A percentile compares a stretch with the other conserved stretches of the same genome.
These are phyloP conservation scores for Ornithorhynchus anatinus DNA, from an alignment of 2,113 vertebrate species.

Conservation along the genomic window DNA sequence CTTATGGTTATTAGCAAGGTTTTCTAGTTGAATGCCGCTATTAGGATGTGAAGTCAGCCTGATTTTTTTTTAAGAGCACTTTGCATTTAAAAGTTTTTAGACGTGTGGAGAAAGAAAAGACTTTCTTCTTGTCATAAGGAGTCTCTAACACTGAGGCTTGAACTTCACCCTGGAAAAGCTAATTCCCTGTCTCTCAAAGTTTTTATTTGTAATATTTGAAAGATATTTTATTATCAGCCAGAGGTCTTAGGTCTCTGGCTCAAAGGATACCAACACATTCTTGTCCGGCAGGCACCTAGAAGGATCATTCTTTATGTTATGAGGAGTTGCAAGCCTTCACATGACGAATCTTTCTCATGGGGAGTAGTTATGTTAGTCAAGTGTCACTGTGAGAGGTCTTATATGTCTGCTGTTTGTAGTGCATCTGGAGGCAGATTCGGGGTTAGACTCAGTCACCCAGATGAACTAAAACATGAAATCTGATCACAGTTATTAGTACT, in stretches of 20 bases:
- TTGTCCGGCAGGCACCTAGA: not conserved
- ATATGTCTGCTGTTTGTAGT: not conserved
- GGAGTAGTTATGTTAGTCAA: not conserved
- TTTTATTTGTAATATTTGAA: not conserved
- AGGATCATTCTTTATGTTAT: not conserved
- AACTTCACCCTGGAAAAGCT: not conserved
- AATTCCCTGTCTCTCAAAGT: not conserved
- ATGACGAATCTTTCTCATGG: not conserved
- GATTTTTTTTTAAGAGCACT: not conserved
- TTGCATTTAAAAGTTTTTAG: slow-evolving; percentile 12
- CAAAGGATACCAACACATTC: not conserved
- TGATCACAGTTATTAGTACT: not conserved
- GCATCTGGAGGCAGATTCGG: not conserved
- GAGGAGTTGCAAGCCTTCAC: not conserved
- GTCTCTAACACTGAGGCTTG: not conserved
- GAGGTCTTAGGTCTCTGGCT: not conserved
- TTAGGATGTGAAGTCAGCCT: not conserved
- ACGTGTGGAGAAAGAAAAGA: not conserved
- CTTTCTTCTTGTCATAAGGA: too few species aligned
- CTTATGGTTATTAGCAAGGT: not conserved
- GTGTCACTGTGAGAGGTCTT: not conserved
- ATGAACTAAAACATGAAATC: not conserved
- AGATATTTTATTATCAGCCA: not conserved
- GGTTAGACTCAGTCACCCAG: not conserved
- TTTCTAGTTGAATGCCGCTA: not conserved